These are phyloP conservation scores for Antheraea yamamai DNA, from an alignment of 2,888 invertebrate genomes.

Conservation along the genomic window DNA sequence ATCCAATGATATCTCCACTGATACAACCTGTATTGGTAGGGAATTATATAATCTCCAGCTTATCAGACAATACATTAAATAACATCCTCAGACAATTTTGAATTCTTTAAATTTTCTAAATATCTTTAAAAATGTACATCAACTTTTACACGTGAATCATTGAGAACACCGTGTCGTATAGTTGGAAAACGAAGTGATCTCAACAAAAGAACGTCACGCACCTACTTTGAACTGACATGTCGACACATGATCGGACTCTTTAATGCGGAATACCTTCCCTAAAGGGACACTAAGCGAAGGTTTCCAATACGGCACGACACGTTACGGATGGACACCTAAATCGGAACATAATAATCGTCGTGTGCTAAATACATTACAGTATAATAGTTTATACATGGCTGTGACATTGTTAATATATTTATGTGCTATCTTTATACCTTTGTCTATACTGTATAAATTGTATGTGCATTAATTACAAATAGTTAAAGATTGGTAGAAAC, in stretches of 20 bases:
- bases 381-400: neutral
- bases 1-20: too few relatives aligned
- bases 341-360: constrained; percentile 19
- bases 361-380: constrained; percentile 17
- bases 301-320: constrained; percentile 14
- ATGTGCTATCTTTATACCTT: neutral
- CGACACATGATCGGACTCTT: constrained; percentile 42
- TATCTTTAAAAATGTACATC: neutral
- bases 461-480: neutral
- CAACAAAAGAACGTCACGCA: constrained; percentile 49
- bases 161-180: constrained; percentile 32
- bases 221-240: constrained; percentile 40
- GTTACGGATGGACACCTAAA: constrained; percentile 20
- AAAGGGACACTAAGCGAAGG: constrained; percentile 18
- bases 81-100: neutral
- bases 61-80: too few relatives aligned
- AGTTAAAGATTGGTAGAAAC: neutral
- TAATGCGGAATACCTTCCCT: constrained; percentile 24
- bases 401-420: neutral
- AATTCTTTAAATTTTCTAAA: neutral
- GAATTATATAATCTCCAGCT: too few relatives aligned
- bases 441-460: neutral
- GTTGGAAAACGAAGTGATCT: constrained; percentile 38
- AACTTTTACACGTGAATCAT: constrained; percentile 5
- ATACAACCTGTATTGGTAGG: too few relatives aligned